Base-by-base conservation (phyloP, 1,140 invertebrate genomes). In the Musca domestica region DNA sequence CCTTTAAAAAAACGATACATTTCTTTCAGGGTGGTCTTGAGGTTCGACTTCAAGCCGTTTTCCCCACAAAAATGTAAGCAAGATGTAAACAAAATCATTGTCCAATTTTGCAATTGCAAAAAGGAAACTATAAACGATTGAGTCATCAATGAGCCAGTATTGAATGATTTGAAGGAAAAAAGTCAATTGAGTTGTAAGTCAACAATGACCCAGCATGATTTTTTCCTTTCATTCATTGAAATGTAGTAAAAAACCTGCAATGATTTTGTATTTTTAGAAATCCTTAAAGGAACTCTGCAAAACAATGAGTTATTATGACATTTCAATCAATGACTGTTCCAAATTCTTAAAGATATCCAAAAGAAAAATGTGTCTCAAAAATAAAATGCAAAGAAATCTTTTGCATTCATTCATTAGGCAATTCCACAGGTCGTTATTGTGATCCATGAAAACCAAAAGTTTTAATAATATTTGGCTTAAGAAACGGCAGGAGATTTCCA, bases 381-480 rank as follows among this genome's bases (percentile, higher is more conserved):
- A 30, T 30, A 41, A 56, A 54, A 54, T 54, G 15, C 19, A 51
- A 7, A 51, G n/a, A n/a, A 51, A 19, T 19, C 2, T 54, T 54
- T 54, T 54, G 52, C 34, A n/a, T 56, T 56, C 23, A 54, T 1
- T 54, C 51, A 54, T 54, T 54, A 54, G 10, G 20, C 12, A 14
- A 20, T 22, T 20, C 22, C 17, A 20, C 10, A 54, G 12, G 20
- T 56, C 34, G 34, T 41, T 41, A 27, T 25, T 56, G n/a, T 56
- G 23, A 27, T 56, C 14, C 52, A 56, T 6, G n/a, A 56, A 56
- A 56, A 56, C 52, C 52, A 56, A 27, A 56, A 56, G 52, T 56
- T 56, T 56, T 27, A 56, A 56, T 56, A 56, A 56, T 23, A 56
- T 56, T 56, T 56, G 52, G 52, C 52, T 56, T 56, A 22, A 27